These are phyloP conservation scores for Cephalophus harveyi DNA, from an alignment of 2,113 vertebrate species.

Conservation along the genomic window DNA sequence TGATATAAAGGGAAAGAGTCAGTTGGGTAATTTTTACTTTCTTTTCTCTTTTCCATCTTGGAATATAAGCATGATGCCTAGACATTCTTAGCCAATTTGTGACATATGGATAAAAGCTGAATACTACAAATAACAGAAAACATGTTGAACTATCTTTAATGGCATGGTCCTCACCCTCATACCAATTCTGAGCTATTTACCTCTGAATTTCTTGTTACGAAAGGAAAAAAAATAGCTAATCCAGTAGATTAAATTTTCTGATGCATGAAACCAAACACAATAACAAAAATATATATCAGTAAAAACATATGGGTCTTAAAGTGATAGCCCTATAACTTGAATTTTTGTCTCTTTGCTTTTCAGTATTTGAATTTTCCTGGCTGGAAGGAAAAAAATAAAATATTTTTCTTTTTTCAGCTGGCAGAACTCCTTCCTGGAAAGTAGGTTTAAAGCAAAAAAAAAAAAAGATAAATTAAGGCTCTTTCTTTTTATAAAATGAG, in stretches of 20 bases:
- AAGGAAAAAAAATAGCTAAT: background rate
- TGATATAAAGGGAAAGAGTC: background rate
- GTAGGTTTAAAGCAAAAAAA: background rate
- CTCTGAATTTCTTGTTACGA: background rate
- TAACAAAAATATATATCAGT: background rate
- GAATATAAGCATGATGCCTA: background rate
- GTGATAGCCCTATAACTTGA: background rate
- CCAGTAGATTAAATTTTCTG: background rate
- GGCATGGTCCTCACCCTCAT: fast-evolving
- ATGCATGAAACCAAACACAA: background rate
- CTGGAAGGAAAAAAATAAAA: background rate
- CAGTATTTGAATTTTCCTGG: background rate
- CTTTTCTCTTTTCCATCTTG: background rate
- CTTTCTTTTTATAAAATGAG: background rate
- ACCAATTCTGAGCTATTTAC: background rate
- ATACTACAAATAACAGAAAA: background rate
- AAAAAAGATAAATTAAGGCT: background rate
- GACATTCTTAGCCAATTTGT: background rate
- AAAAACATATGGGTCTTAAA: background rate
- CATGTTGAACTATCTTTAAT: background rate
- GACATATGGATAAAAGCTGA: background rate
- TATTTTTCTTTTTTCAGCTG: background rate
- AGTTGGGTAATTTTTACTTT: background rate
- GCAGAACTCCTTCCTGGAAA: background rate
- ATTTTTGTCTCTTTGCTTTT: background rate